These are phyloP conservation scores for Tinea trinotella DNA, from an alignment of 2,888 invertebrate species.

Conservation along the genomic window DNA sequence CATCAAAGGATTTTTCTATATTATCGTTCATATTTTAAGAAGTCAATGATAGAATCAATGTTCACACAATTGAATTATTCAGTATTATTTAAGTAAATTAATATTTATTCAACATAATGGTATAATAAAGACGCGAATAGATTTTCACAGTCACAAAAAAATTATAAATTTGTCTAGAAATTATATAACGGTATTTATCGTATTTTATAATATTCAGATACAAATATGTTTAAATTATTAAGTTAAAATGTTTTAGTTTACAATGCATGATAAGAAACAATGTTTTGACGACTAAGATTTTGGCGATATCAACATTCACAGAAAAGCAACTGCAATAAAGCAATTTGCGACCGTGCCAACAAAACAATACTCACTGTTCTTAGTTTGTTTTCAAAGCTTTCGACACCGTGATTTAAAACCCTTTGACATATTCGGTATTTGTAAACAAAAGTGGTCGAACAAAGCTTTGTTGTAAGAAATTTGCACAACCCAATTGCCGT, in stretches of 20 bases:
- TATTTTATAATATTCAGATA: background rate
- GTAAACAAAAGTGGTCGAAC: constrained; percentile 53
- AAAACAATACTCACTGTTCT: constrained; percentile 65
- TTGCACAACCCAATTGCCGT: constrained; percentile 65
- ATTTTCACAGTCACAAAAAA: background rate
- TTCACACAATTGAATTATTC: background rate
- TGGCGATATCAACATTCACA: constrained; percentile 60
- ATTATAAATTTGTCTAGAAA: background rate
- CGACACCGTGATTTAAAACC: constrained; percentile 70
- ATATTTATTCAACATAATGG: background rate
- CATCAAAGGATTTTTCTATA: background rate
- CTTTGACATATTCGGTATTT: constrained; percentile 54
- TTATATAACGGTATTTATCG: background rate
- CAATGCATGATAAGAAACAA: constrained; percentile 21
- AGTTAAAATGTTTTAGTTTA: background rate
- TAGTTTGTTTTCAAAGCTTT: constrained; percentile 69
- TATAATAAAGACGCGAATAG: too few species aligned
- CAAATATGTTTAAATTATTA: background rate
- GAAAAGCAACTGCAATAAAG: constrained; percentile 59
- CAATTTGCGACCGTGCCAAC: constrained; percentile 64
- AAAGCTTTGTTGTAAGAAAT: constrained; percentile 44
- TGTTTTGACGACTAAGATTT: constrained; percentile 63
- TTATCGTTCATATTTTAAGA: background rate
- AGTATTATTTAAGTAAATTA: background rate
- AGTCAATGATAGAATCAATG: too few species aligned